Conservation (phyloP, 2,113 vertebrate species). For the Caretta caretta region DNA sequence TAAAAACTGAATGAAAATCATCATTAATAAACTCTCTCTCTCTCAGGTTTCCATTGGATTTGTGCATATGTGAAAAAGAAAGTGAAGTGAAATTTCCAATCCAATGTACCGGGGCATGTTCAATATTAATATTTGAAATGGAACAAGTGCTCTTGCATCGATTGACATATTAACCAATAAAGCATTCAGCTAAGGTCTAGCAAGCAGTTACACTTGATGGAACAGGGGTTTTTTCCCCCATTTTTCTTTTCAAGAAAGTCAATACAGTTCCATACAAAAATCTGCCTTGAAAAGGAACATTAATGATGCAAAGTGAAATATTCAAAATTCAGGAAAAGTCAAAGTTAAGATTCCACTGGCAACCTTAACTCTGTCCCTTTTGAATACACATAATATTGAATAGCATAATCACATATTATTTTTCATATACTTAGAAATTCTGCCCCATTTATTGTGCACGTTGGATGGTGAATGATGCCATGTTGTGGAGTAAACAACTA, state of each 20-base stretch:
- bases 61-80: neutral
- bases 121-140: accelerated
- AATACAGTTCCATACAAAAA: neutral
- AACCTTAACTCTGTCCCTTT: neutral
- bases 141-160: neutral
- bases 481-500: neutral
- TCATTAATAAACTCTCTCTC: neutral
- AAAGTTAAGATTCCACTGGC: neutral
- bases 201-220: neutral
- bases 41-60: neutral
- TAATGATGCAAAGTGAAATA: neutral
- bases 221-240: neutral
- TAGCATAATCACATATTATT: neutral
- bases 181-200: neutral
- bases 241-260: neutral
- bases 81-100: neutral
- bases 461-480: neutral
- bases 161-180: neutral
- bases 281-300: neutral
- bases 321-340: neutral
- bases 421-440: neutral
- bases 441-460: neutral
- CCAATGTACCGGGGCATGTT: neutral
- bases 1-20: neutral
- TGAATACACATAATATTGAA: neutral